A percentile compares a stretch with the other conserved stretches of the same genome.
These are phyloP conservation scores for Ophraella communa DNA, from an alignment of 2,888 invertebrate genomes.

Conservation along the genomic window DNA sequence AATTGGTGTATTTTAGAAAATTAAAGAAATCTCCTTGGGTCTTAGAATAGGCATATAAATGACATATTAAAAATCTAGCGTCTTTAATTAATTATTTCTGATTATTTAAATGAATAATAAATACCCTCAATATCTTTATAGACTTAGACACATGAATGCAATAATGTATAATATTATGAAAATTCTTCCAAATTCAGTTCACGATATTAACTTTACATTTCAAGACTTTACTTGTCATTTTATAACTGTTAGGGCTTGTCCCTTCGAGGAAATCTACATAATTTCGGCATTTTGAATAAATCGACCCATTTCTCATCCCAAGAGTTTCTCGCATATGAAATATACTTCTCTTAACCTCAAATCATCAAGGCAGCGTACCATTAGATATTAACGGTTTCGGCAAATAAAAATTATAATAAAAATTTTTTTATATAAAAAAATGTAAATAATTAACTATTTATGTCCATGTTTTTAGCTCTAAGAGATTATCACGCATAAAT, in stretches of 20 bases:
- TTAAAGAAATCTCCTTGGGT: too few relatives aligned
- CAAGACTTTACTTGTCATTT: not conserved
- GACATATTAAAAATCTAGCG: too few relatives aligned
- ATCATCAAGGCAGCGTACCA: not conserved
- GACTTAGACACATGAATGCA: too few relatives aligned
- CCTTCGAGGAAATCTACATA: not conserved
- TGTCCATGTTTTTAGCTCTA: too few relatives aligned
- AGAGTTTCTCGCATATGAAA: not conserved
- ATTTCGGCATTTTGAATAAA: not conserved
- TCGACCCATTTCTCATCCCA: not conserved
- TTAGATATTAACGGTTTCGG: not conserved
- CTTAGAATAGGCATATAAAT: too few relatives aligned
- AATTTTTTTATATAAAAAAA: not conserved
- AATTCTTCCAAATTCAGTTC: not conserved
- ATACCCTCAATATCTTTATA: too few relatives aligned
- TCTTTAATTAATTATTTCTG: too few relatives aligned
- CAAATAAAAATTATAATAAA: not conserved
- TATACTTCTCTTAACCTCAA: not conserved
- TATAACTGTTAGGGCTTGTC: not conserved
- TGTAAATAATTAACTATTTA: too few relatives aligned
- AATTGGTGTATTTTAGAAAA: too few relatives aligned
- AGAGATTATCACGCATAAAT: too few relatives aligned
- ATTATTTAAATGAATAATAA: too few relatives aligned
- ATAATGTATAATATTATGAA: not conserved
- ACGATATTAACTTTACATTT: not conserved